These are phyloP conservation scores for Pachypanchax playfairii DNA, from an alignment of 2,113 vertebrate species.

Conservation along the genomic window DNA sequence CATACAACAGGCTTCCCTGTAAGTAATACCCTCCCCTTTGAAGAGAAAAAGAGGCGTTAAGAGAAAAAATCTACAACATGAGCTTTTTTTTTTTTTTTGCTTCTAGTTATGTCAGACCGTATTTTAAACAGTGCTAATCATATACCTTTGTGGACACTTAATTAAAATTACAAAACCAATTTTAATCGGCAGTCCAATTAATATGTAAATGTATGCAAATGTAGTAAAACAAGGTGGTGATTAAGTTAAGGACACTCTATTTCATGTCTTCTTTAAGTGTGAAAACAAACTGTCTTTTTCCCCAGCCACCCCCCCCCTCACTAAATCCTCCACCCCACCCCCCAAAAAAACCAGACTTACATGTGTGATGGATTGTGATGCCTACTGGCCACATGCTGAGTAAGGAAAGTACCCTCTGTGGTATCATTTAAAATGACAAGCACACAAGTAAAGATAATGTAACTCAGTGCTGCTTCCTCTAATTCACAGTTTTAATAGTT, in stretches of 20 bases:
- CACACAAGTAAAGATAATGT: conserved; percentile 11
- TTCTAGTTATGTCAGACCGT: conserved; percentile 99
- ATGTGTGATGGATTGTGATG: conserved; percentile 96
- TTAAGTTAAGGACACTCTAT: conserved; percentile 99
- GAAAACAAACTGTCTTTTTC: conserved; percentile 91
- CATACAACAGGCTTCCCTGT: conserved; percentile 98
- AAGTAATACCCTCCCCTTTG: conserved; percentile 90
- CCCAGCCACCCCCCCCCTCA: not conserved
- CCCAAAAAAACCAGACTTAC: too few species aligned
- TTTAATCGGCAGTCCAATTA: conserved; percentile 99
- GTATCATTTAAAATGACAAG: conserved; percentile 50
- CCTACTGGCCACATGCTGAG: conserved; percentile 88
- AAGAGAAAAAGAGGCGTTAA: conserved; percentile 28
- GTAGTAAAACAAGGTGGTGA: conserved; percentile 99
- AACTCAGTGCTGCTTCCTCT: conserved; percentile 10
- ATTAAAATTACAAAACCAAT: conserved; percentile 99
- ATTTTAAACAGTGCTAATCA: conserved; percentile 99
- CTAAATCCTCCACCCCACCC: too few species aligned
- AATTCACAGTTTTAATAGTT: conserved; percentile 79
- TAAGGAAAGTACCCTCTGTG: conserved; percentile 64
- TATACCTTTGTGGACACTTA: conserved; percentile 99
- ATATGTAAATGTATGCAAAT: conserved; percentile 99
- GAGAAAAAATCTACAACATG: conserved; percentile 89
- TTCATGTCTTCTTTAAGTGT: conserved; percentile 99
- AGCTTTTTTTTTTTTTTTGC: conserved; percentile 72